Evolutionary conservation across 2,113 vertebrate species (phyloP).

Genomic region (Microtus montanus): DNA sequence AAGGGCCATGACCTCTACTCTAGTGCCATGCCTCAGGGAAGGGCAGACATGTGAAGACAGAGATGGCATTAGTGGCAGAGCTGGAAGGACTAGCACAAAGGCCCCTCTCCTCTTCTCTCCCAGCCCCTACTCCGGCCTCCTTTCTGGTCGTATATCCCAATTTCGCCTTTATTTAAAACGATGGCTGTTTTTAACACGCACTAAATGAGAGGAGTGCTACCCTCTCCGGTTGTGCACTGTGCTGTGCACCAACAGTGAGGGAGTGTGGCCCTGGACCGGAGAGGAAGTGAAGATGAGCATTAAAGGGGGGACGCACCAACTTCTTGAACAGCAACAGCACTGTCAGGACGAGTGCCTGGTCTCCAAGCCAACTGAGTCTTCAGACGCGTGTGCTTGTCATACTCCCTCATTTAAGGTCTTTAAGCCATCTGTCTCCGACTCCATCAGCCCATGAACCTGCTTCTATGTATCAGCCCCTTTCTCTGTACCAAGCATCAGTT

Average conservation of each 20-base stretch:
- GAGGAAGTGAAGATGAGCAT: neutral
- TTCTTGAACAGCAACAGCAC: neutral
- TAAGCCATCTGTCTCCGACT: neutral
- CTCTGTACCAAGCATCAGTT: neutral
- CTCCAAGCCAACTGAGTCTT: neutral
- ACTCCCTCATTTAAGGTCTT: neutral
- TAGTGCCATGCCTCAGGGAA: neutral
- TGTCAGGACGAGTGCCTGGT: neutral
- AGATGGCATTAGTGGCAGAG: neutral
- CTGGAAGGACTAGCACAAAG: neutral
- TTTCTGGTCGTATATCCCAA: neutral
- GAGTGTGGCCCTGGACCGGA: neutral
- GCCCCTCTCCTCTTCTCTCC: neutral
- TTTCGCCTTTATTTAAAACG: slow-evolving; percentile 32
- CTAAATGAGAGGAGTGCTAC: neutral
- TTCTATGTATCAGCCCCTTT: neutral
- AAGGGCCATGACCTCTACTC: neutral
- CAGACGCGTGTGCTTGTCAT: neutral
- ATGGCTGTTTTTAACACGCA: neutral
- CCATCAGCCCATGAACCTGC: neutral
- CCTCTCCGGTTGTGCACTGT: neutral
- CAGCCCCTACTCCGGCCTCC: neutral
- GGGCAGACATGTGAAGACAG: neutral
- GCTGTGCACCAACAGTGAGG: neutral
- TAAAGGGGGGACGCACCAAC: neutral